Evolutionary conservation across 2,888 invertebrate species (phyloP).

Genomic region (Ceratothoa steindachneri): DNA sequence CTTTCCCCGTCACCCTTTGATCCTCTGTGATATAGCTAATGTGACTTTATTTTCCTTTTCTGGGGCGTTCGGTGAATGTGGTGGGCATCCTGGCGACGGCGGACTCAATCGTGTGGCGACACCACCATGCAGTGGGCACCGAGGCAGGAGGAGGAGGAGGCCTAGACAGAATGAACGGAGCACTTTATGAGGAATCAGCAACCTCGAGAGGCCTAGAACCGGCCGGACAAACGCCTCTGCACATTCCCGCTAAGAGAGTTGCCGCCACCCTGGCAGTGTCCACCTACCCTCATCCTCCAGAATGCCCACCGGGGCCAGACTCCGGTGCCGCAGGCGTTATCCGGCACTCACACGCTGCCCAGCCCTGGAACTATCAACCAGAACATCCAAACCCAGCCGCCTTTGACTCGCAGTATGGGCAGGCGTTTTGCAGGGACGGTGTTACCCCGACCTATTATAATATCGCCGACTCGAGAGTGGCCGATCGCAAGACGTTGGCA

Average conservation of each 20-base stretch:
- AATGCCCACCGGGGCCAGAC: conserved; percentile 52
- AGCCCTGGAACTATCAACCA: conserved; percentile 49
- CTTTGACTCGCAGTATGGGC: conserved; percentile 43
- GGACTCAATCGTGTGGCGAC: conserved; percentile 46
- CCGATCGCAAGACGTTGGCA: conserved; percentile 58
- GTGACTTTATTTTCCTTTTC: conserved; percentile 5
- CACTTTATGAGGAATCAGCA: conserved; percentile 46
- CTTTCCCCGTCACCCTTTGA: neutral
- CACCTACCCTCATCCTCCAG: conserved; percentile 46
- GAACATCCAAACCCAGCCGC: conserved; percentile 42
- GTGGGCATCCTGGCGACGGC: conserved; percentile 42
- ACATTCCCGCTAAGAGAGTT: conserved; percentile 74
- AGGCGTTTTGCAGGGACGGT: conserved; percentile 41
- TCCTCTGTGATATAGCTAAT: conserved; percentile 4
- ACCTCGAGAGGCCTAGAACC: conserved; percentile 34
- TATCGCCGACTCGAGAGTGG: conserved; percentile 50
- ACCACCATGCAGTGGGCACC: conserved; percentile 47
- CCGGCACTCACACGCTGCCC: conserved; percentile 61
- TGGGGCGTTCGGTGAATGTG: conserved; percentile 8
- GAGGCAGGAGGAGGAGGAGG: conserved; percentile 38
- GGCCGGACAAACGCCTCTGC: conserved; percentile 63
- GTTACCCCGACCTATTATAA: conserved; percentile 49
- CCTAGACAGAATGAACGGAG: conserved; percentile 48
- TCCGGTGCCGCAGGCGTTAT: conserved; percentile 65
- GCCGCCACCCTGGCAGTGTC: conserved; percentile 47